Conservation (phyloP, 2,888 invertebrate genomes). For the Xestoiulus laeticollis region DNA sequence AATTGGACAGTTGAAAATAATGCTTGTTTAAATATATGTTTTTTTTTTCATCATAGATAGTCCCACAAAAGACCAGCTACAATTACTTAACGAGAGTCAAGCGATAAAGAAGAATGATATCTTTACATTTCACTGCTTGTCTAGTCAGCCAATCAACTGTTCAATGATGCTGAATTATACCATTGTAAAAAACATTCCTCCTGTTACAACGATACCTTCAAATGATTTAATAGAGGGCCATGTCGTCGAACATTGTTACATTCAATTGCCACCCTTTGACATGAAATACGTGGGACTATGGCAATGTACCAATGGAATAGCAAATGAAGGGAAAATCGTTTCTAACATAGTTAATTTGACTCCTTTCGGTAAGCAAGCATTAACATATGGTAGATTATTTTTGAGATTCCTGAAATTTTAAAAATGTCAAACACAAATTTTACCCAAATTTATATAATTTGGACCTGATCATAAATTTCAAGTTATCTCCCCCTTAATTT, state of each 20-base stretch:
- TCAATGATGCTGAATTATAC: not conserved
- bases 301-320: not conserved
- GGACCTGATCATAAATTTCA: too few species aligned
- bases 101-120: not conserved
- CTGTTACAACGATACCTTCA: not conserved
- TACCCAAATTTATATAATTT: too few species aligned
- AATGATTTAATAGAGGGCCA: not conserved
- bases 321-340: not conserved
- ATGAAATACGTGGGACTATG: not conserved
- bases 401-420: not conserved
- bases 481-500: not conserved
- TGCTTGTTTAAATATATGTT: not conserved
- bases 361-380: not conserved
- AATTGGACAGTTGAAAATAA: not conserved
- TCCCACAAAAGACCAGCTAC: not conserved
- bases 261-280: not conserved
- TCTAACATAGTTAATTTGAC: not conserved
- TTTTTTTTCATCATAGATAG: not conserved
- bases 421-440: not conserved
- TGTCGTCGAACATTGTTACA: not conserved
- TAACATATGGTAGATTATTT: not conserved
- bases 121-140: not conserved
- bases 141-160: not conserved
- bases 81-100: not conserved
- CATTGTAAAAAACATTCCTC: not conserved